Evolutionary conservation across 2,888 invertebrate genomes (phyloP), one percentile per base, ranked within the genome.

Genomic region (Sarcophaga caerulescens): DNA sequence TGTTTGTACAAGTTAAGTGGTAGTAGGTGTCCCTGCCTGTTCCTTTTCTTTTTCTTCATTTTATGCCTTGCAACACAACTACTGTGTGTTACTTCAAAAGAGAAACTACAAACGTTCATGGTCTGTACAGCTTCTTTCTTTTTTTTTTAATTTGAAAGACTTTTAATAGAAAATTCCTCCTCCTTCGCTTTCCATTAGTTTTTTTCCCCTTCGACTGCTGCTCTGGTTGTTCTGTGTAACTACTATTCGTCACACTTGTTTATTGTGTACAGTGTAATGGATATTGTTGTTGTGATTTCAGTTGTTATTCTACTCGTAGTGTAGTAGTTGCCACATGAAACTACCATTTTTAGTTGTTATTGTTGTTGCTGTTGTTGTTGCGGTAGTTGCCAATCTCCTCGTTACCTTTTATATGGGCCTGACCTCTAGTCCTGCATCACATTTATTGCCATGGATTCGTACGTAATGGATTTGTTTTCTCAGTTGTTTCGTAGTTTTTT

Each of bases 281-380:
- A 0, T 52, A 17, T 52, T 52, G 12, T 52, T 52, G 4, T 52
- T 52, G 52, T 52, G 35, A 35, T 35, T 52, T 52, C 52, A 14
- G 8, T 52, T 52, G 8, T 52, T 52, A 52, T 52, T 52, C 1
- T 4, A 52, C 1, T 52, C 4, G 52, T 52, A 52, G 17, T 52
- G 4, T 71, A n/a, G 23, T 35, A 59, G 59, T 11, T 59, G 66
- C 21, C 57, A 59, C 59, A 66, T 76, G 21, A 76, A 66, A 68
- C 19, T 68, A 70, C 65, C 75, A 74, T 44, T 70, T 70, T 35
- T 71, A 65, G 21, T 60, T 60, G 8, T 23, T 63, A 23, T 65
- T 68, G 25, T 21, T n/a, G 45, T n/a, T 14, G 52, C 44, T 23
- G 59, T 17, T 65, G 19, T 71, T n/a, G 45, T n/a, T 14, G 52